Conservation (phyloP, 2,113 vertebrate species). For the Litocranius walleri region DNA sequence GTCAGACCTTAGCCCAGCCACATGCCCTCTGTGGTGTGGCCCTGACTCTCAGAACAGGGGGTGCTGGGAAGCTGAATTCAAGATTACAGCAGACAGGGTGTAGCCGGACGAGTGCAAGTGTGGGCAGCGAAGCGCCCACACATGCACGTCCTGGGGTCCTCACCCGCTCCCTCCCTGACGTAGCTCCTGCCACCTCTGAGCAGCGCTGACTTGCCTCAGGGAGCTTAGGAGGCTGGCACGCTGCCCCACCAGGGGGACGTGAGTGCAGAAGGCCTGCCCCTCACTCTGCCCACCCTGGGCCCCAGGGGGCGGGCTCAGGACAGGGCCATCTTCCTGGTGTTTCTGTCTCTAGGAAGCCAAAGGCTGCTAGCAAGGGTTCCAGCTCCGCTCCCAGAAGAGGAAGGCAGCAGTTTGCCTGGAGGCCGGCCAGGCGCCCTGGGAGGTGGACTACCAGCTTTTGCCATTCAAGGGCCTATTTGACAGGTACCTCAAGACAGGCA, state of each 20-base stretch:
- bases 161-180: not conserved
- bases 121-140: too few relatives aligned
- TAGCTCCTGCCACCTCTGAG: not conserved
- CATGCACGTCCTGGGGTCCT: fast-evolving
- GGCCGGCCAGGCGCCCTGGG: conserved; percentile 66
- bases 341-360: conserved; percentile 74
- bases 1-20: not conserved
- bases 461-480: conserved; percentile 80
- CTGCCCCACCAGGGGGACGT: fast-evolving
- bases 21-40: not conserved
- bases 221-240: not conserved
- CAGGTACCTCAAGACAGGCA: conserved; percentile 85
- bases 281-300: fast-evolving
- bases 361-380: conserved; percentile 79
- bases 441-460: conserved; percentile 80
- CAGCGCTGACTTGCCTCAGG: not conserved
- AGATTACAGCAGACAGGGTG: not conserved
- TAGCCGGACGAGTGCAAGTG: not conserved
- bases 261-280: not conserved
- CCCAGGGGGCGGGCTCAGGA: not conserved
- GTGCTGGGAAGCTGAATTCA: not conserved
- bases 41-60: not conserved
- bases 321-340: not conserved
- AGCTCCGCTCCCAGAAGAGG: not conserved
- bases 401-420: fast-evolving